Evolutionary conservation across 2,888 invertebrate genomes (phyloP), one percentile per base, ranked within the genome.

Genomic region (Ectemnius continuus): DNA sequence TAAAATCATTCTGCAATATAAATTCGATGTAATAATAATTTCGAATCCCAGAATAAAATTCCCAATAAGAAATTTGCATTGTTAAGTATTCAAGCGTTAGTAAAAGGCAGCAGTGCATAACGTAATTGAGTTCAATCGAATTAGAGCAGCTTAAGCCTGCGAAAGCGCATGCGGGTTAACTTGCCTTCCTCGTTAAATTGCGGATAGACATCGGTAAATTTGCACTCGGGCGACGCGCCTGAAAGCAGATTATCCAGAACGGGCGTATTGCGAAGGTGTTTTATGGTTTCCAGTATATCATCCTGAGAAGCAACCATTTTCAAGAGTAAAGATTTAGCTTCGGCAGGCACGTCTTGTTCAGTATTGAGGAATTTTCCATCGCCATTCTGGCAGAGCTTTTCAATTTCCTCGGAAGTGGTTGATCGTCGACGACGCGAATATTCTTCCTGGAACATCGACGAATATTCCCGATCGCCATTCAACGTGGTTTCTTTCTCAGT

Each of bases 231-330:
- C n/a, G 89, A 85, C 5, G 86, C 84, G 13, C 85, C 84, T 28
- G 84, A 79, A 18, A 89, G 81, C 2, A 90, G 82, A 80, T 89
- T 88, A 46, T 89, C 89, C 66, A 89, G 67, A 8, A 89, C 87
- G 0, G 89, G 87, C 4, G 90, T 90, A 70, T 70, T 86, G 8
- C 86, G 86, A 5, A 90, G 75, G 28, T 88, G 86, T 63, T 88
- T 90, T 14, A 87, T 88, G 11, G 87, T 87, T 14, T 85, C 84
- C 36, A 87, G 67, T 60, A 90, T 88, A 26, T 88, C 85, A 1
- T 86, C 87, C 60, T 90, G 86, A 2, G 88, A 87, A 6, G 88
- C 85, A 5, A 88, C 78, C 81, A 86, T 87, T 11, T 88, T 87
- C 5, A 89, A 71, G 23, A 86, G 73, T 36, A 86, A 72, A 0